Conservation (phyloP, 2,113 vertebrate genomes). For the Pseudonaja textilis region DNA sequence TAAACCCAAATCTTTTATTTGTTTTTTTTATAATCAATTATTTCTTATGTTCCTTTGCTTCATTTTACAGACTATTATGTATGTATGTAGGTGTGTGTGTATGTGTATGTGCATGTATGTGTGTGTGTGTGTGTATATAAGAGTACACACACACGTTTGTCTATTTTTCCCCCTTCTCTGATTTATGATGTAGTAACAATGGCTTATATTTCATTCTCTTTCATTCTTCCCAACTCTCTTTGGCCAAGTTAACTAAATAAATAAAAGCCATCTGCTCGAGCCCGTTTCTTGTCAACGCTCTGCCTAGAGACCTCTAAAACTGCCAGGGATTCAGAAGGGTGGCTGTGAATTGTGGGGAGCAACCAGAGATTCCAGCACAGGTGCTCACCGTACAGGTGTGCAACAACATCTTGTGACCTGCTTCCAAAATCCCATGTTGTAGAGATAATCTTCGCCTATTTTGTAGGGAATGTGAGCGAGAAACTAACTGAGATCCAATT, state of each 20-base stretch:
- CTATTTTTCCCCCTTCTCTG: no score
- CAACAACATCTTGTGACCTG: background rate
- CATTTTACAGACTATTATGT: background rate
- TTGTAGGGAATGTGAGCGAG: background rate
- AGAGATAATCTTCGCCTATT: background rate
- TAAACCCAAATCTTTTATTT: background rate
- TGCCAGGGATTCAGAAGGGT: background rate
- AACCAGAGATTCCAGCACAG: background rate
- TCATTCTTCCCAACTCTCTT: background rate
- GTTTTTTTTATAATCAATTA: background rate
- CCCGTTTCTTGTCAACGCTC: background rate
- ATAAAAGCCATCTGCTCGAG: slow-evolving; percentile 20
- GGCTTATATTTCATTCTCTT: background rate
- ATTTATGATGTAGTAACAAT: background rate
- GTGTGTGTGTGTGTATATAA: no score
- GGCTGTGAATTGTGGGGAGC: background rate
- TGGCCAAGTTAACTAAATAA: slow-evolving; percentile 7
- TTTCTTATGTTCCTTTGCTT: background rate
- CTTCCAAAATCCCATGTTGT: background rate
- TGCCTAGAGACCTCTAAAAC: slow-evolving; percentile 13
- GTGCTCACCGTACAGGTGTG: background rate
- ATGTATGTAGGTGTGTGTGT: no score
- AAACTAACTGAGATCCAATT: background rate
- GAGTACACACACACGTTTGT: background rate
- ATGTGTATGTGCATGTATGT: no score